phyloP scores from a whole-genome alignment of 2,888 invertebrate species.

The Spisula solida region DNA sequence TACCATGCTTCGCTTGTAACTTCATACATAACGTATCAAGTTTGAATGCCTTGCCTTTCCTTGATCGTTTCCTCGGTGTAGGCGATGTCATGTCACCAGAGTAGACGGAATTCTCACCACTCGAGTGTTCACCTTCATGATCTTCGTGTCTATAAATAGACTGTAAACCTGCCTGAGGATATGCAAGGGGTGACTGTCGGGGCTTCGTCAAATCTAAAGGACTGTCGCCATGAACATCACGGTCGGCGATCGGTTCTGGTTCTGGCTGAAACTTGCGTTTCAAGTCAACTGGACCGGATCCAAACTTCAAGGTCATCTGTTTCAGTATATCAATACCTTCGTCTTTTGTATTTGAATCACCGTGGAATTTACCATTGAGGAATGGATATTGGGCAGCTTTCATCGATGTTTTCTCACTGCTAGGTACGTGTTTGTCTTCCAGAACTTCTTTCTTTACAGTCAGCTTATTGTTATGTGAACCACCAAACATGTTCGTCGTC shows the following conservation, averaged over 20 bases:
- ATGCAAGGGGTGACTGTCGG: slow-evolving; percentile 57
- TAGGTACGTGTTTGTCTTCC: slow-evolving; percentile 51
- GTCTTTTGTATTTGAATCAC: slow-evolving; percentile 53
- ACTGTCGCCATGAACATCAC: slow-evolving; percentile 63
- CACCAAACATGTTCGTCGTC: slow-evolving; percentile 31
- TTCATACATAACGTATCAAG: slow-evolving; percentile 89
- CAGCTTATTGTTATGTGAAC: slow-evolving; percentile 26
- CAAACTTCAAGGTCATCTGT: slow-evolving; percentile 84
- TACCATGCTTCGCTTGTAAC: slow-evolving; percentile 81
- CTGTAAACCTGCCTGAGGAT: slow-evolving; percentile 26
- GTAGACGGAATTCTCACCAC: slow-evolving; percentile 72
- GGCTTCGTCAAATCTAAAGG: slow-evolving; percentile 85
- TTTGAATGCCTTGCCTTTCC: slow-evolving; percentile 95
- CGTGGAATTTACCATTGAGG: slow-evolving; percentile 70
- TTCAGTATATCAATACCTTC: slow-evolving; percentile 81
- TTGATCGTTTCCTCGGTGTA: slow-evolving; percentile 90
- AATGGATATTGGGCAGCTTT: slow-evolving; percentile 61
- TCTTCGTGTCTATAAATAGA: slow-evolving; percentile 26
- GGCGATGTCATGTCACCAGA: slow-evolving; percentile 86
- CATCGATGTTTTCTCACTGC: slow-evolving; percentile 12
- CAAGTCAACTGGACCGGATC: slow-evolving; percentile 71
- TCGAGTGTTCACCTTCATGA: slow-evolving; percentile 69
- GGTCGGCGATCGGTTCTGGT: slow-evolving; percentile 10
- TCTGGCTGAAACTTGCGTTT: slow-evolving; percentile 44
- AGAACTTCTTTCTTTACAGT: slow-evolving; percentile 67